Evolutionary conservation across 2,888 invertebrate species (phyloP), one percentile per base, ranked within the genome.

Genomic region (Capitulum mitella): DNA sequence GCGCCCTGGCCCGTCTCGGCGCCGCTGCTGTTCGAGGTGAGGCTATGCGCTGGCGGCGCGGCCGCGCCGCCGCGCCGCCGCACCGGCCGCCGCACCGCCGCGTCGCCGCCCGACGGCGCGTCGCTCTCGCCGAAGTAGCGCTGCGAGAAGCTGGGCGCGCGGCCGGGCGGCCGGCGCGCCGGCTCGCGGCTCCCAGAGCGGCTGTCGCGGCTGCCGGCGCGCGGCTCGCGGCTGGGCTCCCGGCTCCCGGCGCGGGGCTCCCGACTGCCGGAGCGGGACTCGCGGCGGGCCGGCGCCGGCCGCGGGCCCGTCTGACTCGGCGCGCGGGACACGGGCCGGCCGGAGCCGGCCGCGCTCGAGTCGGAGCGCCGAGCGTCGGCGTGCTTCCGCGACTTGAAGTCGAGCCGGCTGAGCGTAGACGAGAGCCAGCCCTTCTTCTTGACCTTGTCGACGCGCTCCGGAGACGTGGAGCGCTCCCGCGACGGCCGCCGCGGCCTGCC

Each of bases 71-170:
- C n/a, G 46, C 14, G 76, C 6, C 43, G 46, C 26, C 48, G 10
- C 48, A 22, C 40, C 48, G 48, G 22, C 26, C 77, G 51, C 26
- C 54, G 32, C n/a, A n/a, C n/a, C 10, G 22, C 29, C 16, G 34
- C 48, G 22, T 34, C 77, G 22, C n/a, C 77, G 22, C 48, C 77
- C 29, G 77, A 22, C 10, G 54, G 3, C 22, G 77, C 74, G 78
- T 81, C 81, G 19, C 79, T 81, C 76, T 81, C 81, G 32, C 81
- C 80, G 34, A 80, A 81, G 78, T 81, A 81, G 32, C 81, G 80
- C 37, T 80, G 81, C 61, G 80, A 81, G 77, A 79, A 80, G 54
- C 78, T 78, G 26, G 80, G 77, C 3, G 79, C 76, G 43, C 79
- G 79, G 3, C 79, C 77, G 10, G 80, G 64, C 10, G 78, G 64